Conservation (phyloP, 2,888 invertebrate species). For the Notodonta dromedarius region DNA sequence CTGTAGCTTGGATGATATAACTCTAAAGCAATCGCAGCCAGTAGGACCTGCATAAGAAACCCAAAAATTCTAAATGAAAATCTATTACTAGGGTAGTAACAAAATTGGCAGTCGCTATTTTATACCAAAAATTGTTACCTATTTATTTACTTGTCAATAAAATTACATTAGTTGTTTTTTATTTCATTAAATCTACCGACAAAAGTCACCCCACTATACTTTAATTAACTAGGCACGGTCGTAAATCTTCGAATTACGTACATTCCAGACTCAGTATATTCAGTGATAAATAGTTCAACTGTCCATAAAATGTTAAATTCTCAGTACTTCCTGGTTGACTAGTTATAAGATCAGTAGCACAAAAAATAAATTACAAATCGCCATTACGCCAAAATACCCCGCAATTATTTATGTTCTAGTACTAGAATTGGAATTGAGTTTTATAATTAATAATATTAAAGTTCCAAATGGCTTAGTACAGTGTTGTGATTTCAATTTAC, state of each 20-base stretch:
- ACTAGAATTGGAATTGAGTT: neutral
- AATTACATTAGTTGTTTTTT: no score
- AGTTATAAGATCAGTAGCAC: constrained; percentile 16
- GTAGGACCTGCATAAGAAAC: no score
- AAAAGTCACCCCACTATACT: no score
- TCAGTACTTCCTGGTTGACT: constrained; percentile 36
- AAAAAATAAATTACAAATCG: constrained; percentile 27
- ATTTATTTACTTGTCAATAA: no score
- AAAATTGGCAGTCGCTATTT: no score
- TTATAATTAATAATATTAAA: neutral
- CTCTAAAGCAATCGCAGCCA: no score
- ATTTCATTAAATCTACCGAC: no score
- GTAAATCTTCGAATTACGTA: neutral
- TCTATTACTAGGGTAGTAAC: no score
- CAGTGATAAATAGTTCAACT: constrained; percentile 15
- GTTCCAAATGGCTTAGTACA: neutral
- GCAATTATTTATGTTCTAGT: constrained; percentile 12
- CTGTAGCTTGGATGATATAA: no score
- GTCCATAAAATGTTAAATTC: constrained; percentile 25
- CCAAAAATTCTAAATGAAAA: no score
- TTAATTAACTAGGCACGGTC: neutral
- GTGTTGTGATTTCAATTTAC: neutral
- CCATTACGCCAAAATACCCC: constrained; percentile 27
- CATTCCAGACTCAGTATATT: constrained; percentile 3
- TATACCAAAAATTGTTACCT: no score